Percentiles rank a stretch among this genome's conserved stretches.
Evolutionary conservation across 2,113 vertebrate species (phyloP).

Genomic region (Macquaria ambigua): DNA sequence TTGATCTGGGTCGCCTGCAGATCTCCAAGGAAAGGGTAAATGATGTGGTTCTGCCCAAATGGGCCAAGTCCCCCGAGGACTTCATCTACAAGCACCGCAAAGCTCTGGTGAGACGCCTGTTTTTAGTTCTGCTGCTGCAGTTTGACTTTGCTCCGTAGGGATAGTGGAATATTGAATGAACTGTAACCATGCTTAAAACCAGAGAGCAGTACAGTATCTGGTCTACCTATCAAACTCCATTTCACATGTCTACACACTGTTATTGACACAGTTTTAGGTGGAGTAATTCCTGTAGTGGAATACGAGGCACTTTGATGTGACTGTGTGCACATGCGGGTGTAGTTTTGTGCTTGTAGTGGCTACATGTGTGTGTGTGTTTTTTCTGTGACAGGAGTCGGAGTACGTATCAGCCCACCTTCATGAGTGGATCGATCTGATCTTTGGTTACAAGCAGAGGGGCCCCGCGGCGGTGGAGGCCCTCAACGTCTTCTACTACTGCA

Average conservation of each 20-base stretch:
- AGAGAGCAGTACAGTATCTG: not conserved
- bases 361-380: not conserved
- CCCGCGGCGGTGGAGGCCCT: constrained; percentile 94
- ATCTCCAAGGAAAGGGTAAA: constrained; percentile 93
- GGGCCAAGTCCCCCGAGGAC: constrained; percentile 96
- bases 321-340: no score
- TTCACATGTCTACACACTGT: not conserved
- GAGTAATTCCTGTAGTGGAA: not conserved
- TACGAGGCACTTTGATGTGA: no score
- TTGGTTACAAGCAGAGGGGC: constrained; percentile 96
- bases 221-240: not conserved
- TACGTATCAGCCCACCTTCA: constrained; percentile 96
- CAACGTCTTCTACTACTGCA: constrained; percentile 99
- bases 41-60: constrained; percentile 93
- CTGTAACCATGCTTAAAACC: not conserved
- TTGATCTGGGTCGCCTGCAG: constrained; percentile 94
- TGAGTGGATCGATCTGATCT: constrained; percentile 98
- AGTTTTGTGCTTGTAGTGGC: not conserved
- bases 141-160: not conserved
- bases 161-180: not conserved
- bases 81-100: constrained; percentile 98
- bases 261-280: not conserved
- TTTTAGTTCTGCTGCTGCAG: not conserved
- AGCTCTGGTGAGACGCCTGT: constrained; percentile 90
- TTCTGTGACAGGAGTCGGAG: constrained; percentile 90